Base-by-base conservation (phyloP, 2,797 vertebrate species). In the Phoxinus dragarum region DNA sequence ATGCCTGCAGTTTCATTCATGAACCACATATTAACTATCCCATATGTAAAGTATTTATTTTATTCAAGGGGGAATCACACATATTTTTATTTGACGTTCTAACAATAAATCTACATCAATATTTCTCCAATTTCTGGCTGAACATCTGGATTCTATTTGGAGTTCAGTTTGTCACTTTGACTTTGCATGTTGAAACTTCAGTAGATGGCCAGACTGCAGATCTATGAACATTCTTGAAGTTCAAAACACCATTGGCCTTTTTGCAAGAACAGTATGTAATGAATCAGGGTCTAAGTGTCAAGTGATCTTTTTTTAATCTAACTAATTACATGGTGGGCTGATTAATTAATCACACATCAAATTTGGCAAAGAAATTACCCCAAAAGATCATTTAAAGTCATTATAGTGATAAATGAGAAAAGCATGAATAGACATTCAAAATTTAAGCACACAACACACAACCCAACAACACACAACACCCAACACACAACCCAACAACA, bases 61-160 rank as follows among this genome's bases (percentile, higher is more conserved):
- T 61, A 61, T 80, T 47, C 54, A 44, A 67, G 23, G 11, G 36
- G 52, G 71, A 74, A 82, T 75, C 59, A 52, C 73, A 78, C 56
- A 36, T 52, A 23, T 72, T 82, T 80, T 54, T 72, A 74, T 81
- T 76, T 73, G 52, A 68, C 66, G 3, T 42, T 38, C 27, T 66
- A 68, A 81, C 71, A 75, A 19, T 88, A 88, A 80, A 85, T 76
- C 64, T 72, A 31, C 36, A 69, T 81, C 52, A 44, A 40, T 54
- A 80, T 79, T 85, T 89, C 52, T 74, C 44, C 79, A 69, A 38
- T 72, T 66, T 69, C 52, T 68, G 47, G 54, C n/a, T 49, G n/a
- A 59, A 66, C 87, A 89, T 89, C 86, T 88, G 84, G 78, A 87
- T 77, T 86, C 49, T 74, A 82, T 90, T 87, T 79, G 61, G 59